Evolutionary conservation across 2,797 vertebrate species (phyloP), one percentile per base, ranked within the genome.

Genomic region (Hemibagrus guttatus): DNA sequence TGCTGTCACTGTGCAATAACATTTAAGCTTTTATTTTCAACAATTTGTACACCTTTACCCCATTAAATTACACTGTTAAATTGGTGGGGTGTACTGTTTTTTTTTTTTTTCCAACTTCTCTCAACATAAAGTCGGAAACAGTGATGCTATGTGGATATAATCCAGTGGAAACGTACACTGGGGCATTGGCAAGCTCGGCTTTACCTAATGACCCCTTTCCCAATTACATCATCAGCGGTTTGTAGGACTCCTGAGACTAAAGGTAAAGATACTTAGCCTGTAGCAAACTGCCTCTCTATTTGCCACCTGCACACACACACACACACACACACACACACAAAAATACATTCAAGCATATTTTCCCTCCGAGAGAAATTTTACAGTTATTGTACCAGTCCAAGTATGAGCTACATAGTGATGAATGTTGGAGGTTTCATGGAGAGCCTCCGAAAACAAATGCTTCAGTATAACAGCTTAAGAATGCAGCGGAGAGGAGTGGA

Each of bases 191-290:
- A 89, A 84, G 68, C 86, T 76, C 42, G 66, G 61, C 81, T 88
- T 91, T 89, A 89, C 88, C 80, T 89, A 90, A 91, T 89, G 89
- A 91, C 89, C 90, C 69, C 56, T 75, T 88, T 88, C 87, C 83
- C 86, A 83, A 86, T 89, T 89, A 89, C 89, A 90, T 90, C 90
- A 89, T 90, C 88, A 81, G 86, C 80, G 52, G 52, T 89, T 90
- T 90, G 85, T 86, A 82, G 82, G 82, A 61, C 88, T 88, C 89
- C 59, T n/a, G 87, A 86, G 88, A 90, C 82, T 64, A 75, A 58
- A 87, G 87, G 87, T 88, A 89, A 91, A 89, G 81, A 88, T 87
- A 83, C 72, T 81, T 87, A 83, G 87, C 87, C 87, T 88, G 83
- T 82, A 85, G 72, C 58, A 76, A 84, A 84, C 56, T 52, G 79